Evolutionary conservation across 2,113 vertebrate genomes (phyloP).

Genomic region (Pampusana beccarii): DNA sequence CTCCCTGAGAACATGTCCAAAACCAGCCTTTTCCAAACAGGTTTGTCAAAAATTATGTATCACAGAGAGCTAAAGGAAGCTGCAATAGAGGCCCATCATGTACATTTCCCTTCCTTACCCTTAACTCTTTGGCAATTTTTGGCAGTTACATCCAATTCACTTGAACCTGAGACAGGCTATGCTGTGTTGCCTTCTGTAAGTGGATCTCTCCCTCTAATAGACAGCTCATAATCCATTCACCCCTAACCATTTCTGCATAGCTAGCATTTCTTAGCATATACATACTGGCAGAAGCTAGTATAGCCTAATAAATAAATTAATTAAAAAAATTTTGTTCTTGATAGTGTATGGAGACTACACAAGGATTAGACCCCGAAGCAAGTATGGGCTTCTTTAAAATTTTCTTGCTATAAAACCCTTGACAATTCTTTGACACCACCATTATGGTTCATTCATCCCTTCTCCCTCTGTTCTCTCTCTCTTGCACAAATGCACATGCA

Average conservation of each 20-base stretch:
- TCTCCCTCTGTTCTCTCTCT: not conserved
- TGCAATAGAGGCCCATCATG: not conserved
- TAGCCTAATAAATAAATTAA: too few relatives aligned
- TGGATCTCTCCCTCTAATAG: not conserved
- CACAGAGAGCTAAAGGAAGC: not conserved
- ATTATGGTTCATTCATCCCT: not conserved
- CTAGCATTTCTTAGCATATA: not conserved
- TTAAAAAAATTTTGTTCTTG: not conserved
- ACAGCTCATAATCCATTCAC: not conserved
- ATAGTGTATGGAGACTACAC: not conserved
- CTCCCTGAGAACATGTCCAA: not conserved
- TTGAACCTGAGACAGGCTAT: not conserved
- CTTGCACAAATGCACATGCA: not conserved
- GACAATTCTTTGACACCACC: not conserved
- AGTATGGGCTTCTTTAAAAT: not conserved
- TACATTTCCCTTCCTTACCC: not conserved
- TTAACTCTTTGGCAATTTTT: not conserved
- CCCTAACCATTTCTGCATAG: not conserved
- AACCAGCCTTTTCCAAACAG: not conserved
- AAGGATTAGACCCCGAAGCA: not conserved
- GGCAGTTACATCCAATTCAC: not conserved
- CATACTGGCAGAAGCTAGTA: not conserved
- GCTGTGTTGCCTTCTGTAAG: not conserved
- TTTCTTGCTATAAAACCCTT: not conserved
- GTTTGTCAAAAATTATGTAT: not conserved